Evolutionary conservation across 2,888 invertebrate species (phyloP).

Genomic region (Augiades crinisus): DNA sequence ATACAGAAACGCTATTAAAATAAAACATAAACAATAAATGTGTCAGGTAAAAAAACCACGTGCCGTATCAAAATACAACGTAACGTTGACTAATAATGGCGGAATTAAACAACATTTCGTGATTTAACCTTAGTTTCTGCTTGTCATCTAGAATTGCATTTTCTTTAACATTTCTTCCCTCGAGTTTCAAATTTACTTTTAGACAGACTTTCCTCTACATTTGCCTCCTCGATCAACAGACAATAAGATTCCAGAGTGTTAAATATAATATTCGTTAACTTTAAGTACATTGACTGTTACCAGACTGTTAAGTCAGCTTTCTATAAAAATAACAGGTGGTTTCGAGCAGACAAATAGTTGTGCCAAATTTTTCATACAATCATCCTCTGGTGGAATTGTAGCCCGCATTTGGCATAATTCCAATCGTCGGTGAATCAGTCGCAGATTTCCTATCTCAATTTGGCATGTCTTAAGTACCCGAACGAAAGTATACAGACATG

Average conservation of each 20-base stretch:
- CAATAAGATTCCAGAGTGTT: too few relatives aligned
- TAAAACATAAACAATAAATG: neutral
- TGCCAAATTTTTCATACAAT: slow-evolving; percentile 66
- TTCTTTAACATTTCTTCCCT: too few relatives aligned
- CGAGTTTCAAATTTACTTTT: too few relatives aligned
- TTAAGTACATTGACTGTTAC: neutral
- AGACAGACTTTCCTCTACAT: too few relatives aligned
- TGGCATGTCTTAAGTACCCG: slow-evolving; percentile 48
- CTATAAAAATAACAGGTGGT: slow-evolving; percentile 54
- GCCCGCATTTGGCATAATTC: slow-evolving; percentile 62
- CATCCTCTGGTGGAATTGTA: slow-evolving; percentile 56
- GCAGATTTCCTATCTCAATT: slow-evolving; percentile 62
- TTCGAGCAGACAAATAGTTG: slow-evolving; percentile 60
- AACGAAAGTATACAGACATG: slow-evolving; percentile 25
- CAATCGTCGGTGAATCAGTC: slow-evolving; percentile 65
- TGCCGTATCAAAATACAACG: neutral
- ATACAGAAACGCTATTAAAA: neutral
- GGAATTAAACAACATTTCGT: neutral
- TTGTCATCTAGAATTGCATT: too few relatives aligned
- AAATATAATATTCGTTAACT: neutral
- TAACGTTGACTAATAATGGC: too few relatives aligned
- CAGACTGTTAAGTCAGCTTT: slow-evolving; percentile 16
- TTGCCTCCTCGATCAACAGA: too few relatives aligned
- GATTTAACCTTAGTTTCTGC: neutral
- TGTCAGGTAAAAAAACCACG: neutral